Conservation (phyloP, 2,888 invertebrate genomes). For the Siphlonurus alternatus region DNA sequence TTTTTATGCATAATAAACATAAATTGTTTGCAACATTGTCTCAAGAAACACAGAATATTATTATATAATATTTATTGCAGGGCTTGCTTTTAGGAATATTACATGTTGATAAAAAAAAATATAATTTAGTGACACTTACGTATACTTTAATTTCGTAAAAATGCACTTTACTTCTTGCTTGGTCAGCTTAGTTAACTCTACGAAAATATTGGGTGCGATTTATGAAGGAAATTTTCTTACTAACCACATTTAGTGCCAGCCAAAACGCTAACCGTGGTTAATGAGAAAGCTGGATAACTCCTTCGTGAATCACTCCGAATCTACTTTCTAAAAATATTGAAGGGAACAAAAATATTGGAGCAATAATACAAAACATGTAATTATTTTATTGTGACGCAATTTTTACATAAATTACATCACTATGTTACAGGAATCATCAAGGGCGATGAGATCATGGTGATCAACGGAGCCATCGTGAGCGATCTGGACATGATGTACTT, state of each 20-base stretch:
- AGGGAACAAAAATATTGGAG: too few species aligned
- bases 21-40: too few species aligned
- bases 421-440: conserved; percentile 90
- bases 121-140: too few species aligned
- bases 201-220: neutral
- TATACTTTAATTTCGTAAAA: too few species aligned
- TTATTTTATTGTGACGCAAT: too few species aligned
- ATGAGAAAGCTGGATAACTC: too few species aligned
- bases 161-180: neutral
- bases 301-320: too few species aligned
- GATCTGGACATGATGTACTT: conserved; percentile 99
- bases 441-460: conserved; percentile 97
- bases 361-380: too few species aligned
- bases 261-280: too few species aligned
- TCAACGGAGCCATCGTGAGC: conserved; percentile 94
- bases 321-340: too few species aligned
- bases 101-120: neutral
- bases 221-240: neutral
- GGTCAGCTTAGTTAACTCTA: neutral
- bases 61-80: neutral
- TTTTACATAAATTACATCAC: too few species aligned
- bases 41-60: neutral
- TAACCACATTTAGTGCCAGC: neutral
- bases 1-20: too few species aligned
- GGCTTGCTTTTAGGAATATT: neutral